These are phyloP conservation scores for Scaptomyza graminum DNA, from an alignment of 1,140 invertebrate species.

Conservation along the genomic window DNA sequence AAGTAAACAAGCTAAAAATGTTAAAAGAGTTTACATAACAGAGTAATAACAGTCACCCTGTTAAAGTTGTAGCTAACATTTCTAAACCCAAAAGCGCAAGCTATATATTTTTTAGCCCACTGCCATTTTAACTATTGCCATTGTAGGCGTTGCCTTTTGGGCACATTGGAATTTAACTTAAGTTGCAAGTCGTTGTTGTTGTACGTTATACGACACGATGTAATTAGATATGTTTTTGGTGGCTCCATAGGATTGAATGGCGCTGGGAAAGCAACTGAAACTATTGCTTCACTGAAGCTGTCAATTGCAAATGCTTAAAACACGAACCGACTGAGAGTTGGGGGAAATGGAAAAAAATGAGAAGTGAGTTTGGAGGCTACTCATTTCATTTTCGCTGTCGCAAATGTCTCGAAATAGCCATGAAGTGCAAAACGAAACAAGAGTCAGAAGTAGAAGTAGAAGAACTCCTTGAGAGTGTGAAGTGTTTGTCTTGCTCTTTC, in stretches of 20 bases:
- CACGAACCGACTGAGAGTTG: background rate
- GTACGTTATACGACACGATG: slow-evolving; percentile 55
- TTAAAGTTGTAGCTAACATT: background rate
- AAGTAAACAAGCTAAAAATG: too few relatives aligned
- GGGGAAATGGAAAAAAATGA: background rate
- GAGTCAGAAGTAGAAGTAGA: too few relatives aligned
- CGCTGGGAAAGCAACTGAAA: slow-evolving; percentile 57
- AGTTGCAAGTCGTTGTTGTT: slow-evolving; percentile 28
- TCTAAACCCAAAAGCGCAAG: background rate
- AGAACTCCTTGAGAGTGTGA: background rate
- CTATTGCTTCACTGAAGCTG: slow-evolving; percentile 66
- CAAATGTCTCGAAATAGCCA: slow-evolving; percentile 67
- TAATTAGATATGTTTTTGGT: slow-evolving; percentile 67
- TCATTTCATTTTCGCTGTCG: slow-evolving; percentile 4
- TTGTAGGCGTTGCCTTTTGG: slow-evolving; percentile 54
- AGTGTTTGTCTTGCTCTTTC: slow-evolving; percentile 13
- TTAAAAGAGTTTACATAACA: background rate
- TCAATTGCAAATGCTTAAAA: slow-evolving; percentile 46
- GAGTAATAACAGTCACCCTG: background rate
- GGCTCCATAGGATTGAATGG: slow-evolving; percentile 44
- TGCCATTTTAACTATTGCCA: slow-evolving; percentile 3
- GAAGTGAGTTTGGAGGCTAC: slow-evolving; percentile 4
- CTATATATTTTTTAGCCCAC: slow-evolving; percentile 15
- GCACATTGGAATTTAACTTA: slow-evolving; percentile 33
- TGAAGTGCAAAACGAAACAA: background rate